phyloP scores from a whole-genome alignment of 2,113 vertebrate genomes.

The Nestor notabilis region DNA sequence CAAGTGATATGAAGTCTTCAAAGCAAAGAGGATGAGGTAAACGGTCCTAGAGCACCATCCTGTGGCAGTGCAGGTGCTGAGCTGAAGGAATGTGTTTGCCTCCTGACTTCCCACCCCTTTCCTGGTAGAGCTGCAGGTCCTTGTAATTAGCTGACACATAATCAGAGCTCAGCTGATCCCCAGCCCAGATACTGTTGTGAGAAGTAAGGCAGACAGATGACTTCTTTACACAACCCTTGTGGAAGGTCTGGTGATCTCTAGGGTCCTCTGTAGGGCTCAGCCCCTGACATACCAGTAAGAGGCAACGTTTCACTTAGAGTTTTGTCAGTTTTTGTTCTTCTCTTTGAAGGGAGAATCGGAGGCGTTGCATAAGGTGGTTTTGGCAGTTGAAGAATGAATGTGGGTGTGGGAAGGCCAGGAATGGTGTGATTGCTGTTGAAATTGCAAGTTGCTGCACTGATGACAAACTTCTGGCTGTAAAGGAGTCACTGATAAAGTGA shows the following conservation, averaged over 20 bases:
- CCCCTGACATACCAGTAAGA: background rate
- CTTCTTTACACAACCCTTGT: background rate
- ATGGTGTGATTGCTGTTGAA: background rate
- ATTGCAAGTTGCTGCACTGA: background rate
- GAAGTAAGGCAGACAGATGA: background rate
- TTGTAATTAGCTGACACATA: background rate
- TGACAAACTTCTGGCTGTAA: background rate
- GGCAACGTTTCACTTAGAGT: rapidly evolving
- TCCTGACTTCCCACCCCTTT: background rate
- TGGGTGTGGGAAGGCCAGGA: background rate
- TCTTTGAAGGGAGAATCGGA: rapidly evolving
- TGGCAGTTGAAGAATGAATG: background rate
- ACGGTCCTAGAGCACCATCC: background rate
- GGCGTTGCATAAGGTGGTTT: background rate
- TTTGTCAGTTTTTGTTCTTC: background rate
- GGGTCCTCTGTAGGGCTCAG: background rate
- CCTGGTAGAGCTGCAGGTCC: too few relatives aligned
- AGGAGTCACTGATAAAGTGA: background rate
- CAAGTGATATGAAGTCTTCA: background rate
- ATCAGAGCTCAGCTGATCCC: background rate
- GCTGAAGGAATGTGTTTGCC: background rate
- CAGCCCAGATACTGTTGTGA: background rate
- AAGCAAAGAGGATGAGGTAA: background rate
- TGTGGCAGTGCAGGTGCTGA: background rate
- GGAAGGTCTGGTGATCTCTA: background rate